Conservation (phyloP, 92 coral and sea anemone species). For the Paragorgia papillata region DNA sequence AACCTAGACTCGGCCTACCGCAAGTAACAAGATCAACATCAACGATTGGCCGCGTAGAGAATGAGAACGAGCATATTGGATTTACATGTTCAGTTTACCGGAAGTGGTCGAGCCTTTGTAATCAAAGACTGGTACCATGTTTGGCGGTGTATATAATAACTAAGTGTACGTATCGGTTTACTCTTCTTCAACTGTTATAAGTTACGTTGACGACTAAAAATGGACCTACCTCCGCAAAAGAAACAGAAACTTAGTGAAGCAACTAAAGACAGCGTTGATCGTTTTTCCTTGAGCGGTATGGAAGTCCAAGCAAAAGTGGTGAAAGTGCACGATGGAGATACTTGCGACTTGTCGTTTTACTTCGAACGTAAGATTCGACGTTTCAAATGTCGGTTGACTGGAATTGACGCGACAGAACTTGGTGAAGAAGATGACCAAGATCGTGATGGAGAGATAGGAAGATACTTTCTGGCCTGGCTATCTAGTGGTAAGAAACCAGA, state of each 20-base stretch:
- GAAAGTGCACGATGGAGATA: constrained; percentile 4
- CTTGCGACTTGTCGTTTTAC: constrained; percentile 1
- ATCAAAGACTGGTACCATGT: too few species aligned
- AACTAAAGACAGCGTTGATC: neutral
- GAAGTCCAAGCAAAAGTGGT: neutral
- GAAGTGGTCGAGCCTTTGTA: too few species aligned
- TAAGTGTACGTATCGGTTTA: too few species aligned
- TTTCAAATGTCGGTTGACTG: constrained; percentile 3
- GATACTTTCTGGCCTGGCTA: neutral
- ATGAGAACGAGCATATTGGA: too few species aligned
- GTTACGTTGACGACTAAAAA: too few species aligned
- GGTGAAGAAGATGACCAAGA: neutral
- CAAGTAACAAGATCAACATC: too few species aligned
- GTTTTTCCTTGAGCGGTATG: neutral
- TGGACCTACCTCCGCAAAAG: too few species aligned
- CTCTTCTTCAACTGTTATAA: too few species aligned
- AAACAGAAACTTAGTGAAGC: neutral
- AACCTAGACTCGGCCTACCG: too few species aligned
- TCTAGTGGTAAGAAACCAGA: neutral
- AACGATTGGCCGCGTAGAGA: too few species aligned
- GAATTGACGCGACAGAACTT: neutral
- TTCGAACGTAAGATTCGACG: neutral
- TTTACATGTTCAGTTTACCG: too few species aligned
- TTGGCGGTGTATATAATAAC: too few species aligned
- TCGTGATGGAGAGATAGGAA: neutral